Percentiles rank a stretch among this genome's conserved stretches.
phyloP scores from a whole-genome alignment of 2,888 invertebrate species.

The Xanthorhoe spadicearia region DNA sequence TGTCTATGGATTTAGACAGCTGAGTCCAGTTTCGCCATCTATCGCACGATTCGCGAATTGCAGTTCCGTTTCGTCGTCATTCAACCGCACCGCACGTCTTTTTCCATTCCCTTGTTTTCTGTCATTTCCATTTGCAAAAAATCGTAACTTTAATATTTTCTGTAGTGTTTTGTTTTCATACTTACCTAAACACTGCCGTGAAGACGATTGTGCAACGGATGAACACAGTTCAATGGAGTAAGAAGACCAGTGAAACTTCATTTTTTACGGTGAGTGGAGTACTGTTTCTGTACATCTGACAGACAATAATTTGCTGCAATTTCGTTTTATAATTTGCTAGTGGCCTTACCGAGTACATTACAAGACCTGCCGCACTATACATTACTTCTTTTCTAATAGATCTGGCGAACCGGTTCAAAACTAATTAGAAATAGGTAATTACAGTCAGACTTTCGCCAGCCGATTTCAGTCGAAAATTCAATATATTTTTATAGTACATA shows the following conservation, averaged over 20 bases:
- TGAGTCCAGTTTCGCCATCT: slow-evolving; percentile 63
- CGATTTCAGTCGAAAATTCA: not conserved
- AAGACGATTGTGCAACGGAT: slow-evolving; percentile 61
- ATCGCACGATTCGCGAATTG: slow-evolving; percentile 48
- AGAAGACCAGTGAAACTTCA: slow-evolving; percentile 12
- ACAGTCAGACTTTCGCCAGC: not conserved
- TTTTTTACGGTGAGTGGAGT: slow-evolving; percentile 40
- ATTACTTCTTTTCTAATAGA: not conserved
- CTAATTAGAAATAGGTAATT: no score
- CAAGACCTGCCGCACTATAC: not conserved
- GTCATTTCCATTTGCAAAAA: slow-evolving; percentile 58
- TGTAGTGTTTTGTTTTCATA: slow-evolving; percentile 56
- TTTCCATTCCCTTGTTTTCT: slow-evolving; percentile 78
- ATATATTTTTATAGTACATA: not conserved
- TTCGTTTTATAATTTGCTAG: slow-evolving; percentile 55
- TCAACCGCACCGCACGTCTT: slow-evolving; percentile 71
- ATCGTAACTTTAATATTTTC: slow-evolving; percentile 66
- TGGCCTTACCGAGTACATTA: not conserved
- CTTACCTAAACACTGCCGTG: slow-evolving; percentile 53
- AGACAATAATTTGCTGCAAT: slow-evolving; percentile 56
- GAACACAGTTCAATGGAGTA: slow-evolving; percentile 35
- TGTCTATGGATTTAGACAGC: slow-evolving; percentile 61
- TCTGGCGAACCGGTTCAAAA: slow-evolving; percentile 5
- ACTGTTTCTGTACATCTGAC: slow-evolving; percentile 48
- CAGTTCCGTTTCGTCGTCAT: slow-evolving; percentile 50